Base-by-base conservation (phyloP, 2,888 invertebrate species). In the Neria commutata region DNA sequence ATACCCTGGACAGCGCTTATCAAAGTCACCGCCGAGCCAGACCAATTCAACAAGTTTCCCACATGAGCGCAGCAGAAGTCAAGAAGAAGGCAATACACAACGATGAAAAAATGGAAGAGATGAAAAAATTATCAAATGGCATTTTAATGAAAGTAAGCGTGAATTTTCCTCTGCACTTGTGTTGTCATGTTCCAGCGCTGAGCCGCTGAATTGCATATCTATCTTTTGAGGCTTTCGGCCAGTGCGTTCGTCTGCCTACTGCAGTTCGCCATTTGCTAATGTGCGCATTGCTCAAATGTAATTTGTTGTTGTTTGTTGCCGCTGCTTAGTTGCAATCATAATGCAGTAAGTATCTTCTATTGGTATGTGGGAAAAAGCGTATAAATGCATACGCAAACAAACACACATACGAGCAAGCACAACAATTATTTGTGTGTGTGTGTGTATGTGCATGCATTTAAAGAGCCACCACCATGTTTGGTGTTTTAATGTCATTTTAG, bases 141-240 rank as follows among this genome's bases (percentile, higher is more conserved):
- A 73, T 72, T 74, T 73, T 69, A 71, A 72, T 68, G 72, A 74
- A 72, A 74, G 73, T 66, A 69, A 72, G 64, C 64, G 74, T 61
- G 47, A 58, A 73, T 66, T 70, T 71, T 68, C 72, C 70, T 73
- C 73, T 65, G 65, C n/a, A n/a, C n/a, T n/a, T n/a, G n/a, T n/a
- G n/a, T n/a, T n/a, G n/a, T n/a, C n/a, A n/a, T n/a, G n/a, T n/a
- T n/a, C 42, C 42, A 5, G 19, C 21, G 21, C 19, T 2, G n/a
- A 37, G 42, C 42, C 21, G 42, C 42, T 5, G 8, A 4, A 37
- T n/a, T n/a, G 37, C n/a, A 14, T 4, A n/a, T 37, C 14, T 8
- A n/a, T 8, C 37, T n/a, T 8, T n/a, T 37, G 37, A 14, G 4
- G 8, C 11, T 37, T n/a, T 4, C 37, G 6, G 37, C 37, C 37